Evolutionary conservation across 2,888 invertebrate species (phyloP).

Genomic region (Hesperia comma): DNA sequence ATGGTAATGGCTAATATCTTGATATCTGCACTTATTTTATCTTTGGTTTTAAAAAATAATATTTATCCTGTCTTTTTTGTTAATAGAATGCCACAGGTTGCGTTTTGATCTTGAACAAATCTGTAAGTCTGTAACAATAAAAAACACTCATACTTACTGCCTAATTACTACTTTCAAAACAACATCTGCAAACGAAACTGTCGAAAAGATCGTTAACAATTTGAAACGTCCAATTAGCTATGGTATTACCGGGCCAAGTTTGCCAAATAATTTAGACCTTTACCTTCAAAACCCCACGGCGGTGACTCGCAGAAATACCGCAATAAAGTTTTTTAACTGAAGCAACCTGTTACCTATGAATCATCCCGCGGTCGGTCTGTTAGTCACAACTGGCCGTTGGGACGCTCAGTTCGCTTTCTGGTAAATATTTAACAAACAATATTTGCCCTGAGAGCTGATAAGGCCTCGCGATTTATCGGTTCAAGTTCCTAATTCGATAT

Average conservation of each 20-base stretch:
- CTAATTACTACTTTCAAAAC: background rate
- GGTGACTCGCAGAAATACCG: conserved; percentile 72
- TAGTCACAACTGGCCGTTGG: conserved; percentile 62
- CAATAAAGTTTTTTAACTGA: conserved; percentile 69
- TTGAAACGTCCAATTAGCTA: background rate
- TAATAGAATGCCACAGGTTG: too few relatives aligned
- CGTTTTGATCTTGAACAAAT: too few relatives aligned
- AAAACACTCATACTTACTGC: too few relatives aligned
- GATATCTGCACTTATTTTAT: too few relatives aligned
- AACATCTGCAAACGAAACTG: background rate
- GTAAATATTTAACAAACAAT: conserved; percentile 70
- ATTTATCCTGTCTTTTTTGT: too few relatives aligned
- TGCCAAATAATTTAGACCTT: conserved; percentile 57
- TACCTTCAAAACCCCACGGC: conserved; percentile 55
- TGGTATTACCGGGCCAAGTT: conserved; percentile 6
- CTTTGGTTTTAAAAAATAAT: too few relatives aligned
- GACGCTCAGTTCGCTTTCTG: conserved; percentile 60
- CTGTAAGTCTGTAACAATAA: too few relatives aligned
- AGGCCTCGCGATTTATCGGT: conserved; percentile 44
- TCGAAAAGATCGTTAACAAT: background rate
- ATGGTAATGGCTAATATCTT: too few relatives aligned
- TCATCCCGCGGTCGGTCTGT: conserved; percentile 60
- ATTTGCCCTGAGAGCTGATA: conserved; percentile 58
- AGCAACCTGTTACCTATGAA: conserved; percentile 71
- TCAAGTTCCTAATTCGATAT: background rate